Evolutionary conservation across 2,888 invertebrate species (phyloP).

Genomic region (Machimus atricapillus): DNA sequence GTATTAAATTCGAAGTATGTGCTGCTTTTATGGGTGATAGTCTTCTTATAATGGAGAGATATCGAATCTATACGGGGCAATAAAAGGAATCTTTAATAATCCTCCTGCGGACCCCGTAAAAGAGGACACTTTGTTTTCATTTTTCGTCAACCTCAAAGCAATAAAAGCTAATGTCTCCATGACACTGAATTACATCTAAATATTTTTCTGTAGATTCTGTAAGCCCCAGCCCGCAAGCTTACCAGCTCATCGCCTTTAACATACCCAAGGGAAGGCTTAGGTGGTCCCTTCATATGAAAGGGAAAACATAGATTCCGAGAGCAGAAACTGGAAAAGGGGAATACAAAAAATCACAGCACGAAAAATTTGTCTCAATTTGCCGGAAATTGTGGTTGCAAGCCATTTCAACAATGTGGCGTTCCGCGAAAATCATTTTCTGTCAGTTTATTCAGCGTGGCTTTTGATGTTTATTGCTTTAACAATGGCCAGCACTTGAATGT

Average conservation of each 20-base stretch:
- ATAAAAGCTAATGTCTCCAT: constrained; percentile 37
- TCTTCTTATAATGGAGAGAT: constrained; percentile 16
- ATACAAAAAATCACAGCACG: constrained; percentile 26
- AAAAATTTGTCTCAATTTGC: constrained; percentile 37
- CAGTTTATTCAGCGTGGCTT: constrained; percentile 12
- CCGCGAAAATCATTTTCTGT: constrained; percentile 31
- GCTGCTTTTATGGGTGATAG: neutral
- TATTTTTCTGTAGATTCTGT: constrained; percentile 1
- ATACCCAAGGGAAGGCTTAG: constrained; percentile 19
- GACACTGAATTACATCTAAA: constrained; percentile 36
- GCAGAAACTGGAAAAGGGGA: constrained; percentile 1
- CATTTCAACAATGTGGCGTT: constrained; percentile 36
- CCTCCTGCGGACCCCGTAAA: constrained; percentile 20
- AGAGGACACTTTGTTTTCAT: constrained; percentile 37
- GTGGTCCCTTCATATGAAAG: neutral
- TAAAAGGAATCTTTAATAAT: constrained; percentile 37
- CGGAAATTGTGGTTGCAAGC: constrained; percentile 35
- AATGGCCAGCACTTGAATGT: neutral
- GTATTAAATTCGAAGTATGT: neutral
- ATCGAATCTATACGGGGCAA: constrained; percentile 27
- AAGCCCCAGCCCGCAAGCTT: neutral
- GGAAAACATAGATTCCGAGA: constrained; percentile 1
- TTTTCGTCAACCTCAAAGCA: constrained; percentile 36
- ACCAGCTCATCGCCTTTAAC: constrained; percentile 16
- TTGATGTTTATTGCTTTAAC: constrained; percentile 8